Base-by-base conservation (phyloP, 2,888 invertebrate species). In the Zygaena filipendulae region DNA sequence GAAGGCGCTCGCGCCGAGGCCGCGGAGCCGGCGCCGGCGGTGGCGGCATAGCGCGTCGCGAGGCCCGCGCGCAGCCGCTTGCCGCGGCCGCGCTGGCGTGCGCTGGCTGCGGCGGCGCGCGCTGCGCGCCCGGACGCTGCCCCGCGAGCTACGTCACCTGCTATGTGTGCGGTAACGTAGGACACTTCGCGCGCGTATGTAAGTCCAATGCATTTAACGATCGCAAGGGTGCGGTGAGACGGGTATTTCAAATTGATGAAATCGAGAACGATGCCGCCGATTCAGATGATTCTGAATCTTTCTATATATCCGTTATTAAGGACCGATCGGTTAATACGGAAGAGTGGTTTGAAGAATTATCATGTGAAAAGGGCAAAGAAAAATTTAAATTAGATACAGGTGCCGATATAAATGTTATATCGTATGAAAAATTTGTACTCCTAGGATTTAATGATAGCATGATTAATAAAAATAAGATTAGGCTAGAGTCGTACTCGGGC, bases 301-400 rank as follows among this genome's bases (percentile, higher is more conserved):
- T 27, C 22, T 19, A 21, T n/a, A 16, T 21, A 4, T 21, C 21
- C 5, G 4, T 9, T 21, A 6, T 9, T 6, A 9, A n/a, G 4
- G 8, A 4, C 4, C 9, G 9, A 4, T 4, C 21, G 21, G 8
- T 11, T n/a, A 10, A 8, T 11, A 14, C 22, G 12, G 21, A 13
- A 13, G 14, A 12, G 9, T 28, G 28, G 25, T 32, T 28, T 40
- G 21, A 32, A 32, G 25, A 31, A 23, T 32, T 40, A 29, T 30
- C 25, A 7, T 3, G 20, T 32, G 4, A 33, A 33, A 11, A 27
- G 12, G 19, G 32, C 19, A 13, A n/a, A 14, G 11, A 21, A 29
- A 27, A 28, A 11, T 34, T 34, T 29, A 32, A 37, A 16, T 10
- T 33, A 8, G 33, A 36, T 25, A 26, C 29, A 2, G 36, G 33